Percentiles rank a stretch among this genome's conserved stretches.
These are phyloP conservation scores for Dipodomys merriami DNA, from an alignment of 2,113 vertebrate species.

Conservation along the genomic window DNA sequence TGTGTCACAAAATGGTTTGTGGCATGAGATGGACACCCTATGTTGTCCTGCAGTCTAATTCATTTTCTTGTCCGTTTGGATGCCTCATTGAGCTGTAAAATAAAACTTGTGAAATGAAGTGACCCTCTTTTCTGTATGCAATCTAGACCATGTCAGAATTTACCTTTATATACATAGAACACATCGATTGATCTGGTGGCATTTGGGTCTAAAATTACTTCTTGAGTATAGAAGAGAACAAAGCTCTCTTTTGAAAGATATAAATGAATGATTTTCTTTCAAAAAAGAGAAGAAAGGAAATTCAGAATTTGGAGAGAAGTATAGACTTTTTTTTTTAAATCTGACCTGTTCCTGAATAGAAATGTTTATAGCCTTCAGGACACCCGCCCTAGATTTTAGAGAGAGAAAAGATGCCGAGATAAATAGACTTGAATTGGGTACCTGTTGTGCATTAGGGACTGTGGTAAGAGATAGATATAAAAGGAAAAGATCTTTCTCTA, in stretches of 20 bases:
- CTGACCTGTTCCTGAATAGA: constrained; percentile 14
- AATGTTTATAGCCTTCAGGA: constrained; percentile 5
- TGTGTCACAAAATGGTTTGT: background rate
- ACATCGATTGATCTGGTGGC: constrained; percentile 54
- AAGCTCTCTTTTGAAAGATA: constrained; percentile 5
- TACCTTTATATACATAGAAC: constrained; percentile 44
- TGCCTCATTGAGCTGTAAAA: constrained; percentile 50
- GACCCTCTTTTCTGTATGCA: constrained; percentile 28
- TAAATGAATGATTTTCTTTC: constrained; percentile 50
- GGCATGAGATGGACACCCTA: background rate
- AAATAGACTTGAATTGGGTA: constrained; percentile 8
- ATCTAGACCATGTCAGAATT: constrained; percentile 34
- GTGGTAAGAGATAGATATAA: constrained; percentile 21
- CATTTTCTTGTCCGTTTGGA: constrained; percentile 6
- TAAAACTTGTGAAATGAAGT: constrained; percentile 40
- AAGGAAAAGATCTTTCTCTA: constrained; percentile 21
- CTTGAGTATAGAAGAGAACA: constrained; percentile 1
- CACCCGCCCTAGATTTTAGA: constrained; percentile 14
- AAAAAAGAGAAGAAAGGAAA: constrained; percentile 40
- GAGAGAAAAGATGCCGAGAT: constrained; percentile 24
- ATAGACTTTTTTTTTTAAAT: constrained; percentile 43
- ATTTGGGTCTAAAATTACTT: constrained; percentile 65
- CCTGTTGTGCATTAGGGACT: background rate
- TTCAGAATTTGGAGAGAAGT: constrained; percentile 51
- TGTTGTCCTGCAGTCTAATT: constrained; percentile 51